A percentile compares a stretch with the other conserved stretches of the same genome.
Conservation (phyloP, 2,888 invertebrate species). For the Agrotis ipsilon region DNA sequence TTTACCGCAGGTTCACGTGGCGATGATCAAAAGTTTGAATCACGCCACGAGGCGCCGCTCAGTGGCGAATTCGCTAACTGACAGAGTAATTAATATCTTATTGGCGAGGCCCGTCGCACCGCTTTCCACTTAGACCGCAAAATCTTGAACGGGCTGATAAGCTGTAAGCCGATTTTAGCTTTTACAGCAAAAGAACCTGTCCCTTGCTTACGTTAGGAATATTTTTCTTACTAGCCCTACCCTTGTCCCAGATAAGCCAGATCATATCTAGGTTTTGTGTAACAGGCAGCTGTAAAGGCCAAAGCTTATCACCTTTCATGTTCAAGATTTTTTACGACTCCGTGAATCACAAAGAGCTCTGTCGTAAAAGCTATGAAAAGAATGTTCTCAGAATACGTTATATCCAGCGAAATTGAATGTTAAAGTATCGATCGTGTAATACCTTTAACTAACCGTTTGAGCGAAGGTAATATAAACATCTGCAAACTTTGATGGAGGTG, state of each 20-base stretch:
- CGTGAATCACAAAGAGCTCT: slow-evolving; percentile 16
- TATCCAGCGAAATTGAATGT: slow-evolving; percentile 37
- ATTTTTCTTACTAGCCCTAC: slow-evolving; percentile 20
- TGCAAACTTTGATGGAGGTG: slow-evolving; percentile 41
- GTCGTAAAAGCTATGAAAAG: slow-evolving; percentile 18
- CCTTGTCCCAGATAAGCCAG: slow-evolving; percentile 33
- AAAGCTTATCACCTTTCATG: slow-evolving; percentile 34
- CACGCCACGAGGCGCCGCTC: no score
- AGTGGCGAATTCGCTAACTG: no score
- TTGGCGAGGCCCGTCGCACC: no score
- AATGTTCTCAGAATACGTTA: slow-evolving; percentile 25
- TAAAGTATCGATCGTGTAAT: slow-evolving; percentile 49
- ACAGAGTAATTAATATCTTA: no score
- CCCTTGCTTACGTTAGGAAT: slow-evolving; percentile 6
- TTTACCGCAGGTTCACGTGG: no score
- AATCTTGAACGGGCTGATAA: no score
- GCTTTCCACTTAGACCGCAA: no score
- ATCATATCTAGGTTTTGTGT: slow-evolving; percentile 43
- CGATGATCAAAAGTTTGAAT: no score
- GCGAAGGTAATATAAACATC: slow-evolving; percentile 56
- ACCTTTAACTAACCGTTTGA: slow-evolving; percentile 54
- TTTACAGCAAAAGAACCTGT: slow-evolving; percentile 2
- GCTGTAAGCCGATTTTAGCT: not conserved
- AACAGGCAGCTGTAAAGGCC: slow-evolving; percentile 38
- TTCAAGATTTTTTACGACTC: slow-evolving; percentile 41